A percentile compares a stretch with the other conserved stretches of the same genome.
Evolutionary conservation across 2,113 vertebrate species (phyloP).

Genomic region (Chaetodon trifascialis): DNA sequence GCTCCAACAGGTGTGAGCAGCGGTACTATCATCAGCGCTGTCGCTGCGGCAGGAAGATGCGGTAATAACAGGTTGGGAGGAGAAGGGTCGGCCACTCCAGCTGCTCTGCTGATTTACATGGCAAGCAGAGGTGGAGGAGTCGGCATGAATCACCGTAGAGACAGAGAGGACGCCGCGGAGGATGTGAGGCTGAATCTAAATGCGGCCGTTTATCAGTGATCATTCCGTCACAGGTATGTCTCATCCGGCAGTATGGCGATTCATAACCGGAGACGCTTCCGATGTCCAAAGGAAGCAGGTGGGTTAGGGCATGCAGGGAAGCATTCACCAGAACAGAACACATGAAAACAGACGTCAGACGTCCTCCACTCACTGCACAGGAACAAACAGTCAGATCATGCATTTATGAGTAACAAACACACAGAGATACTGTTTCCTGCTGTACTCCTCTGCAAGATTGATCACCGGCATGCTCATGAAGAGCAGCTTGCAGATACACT

Average conservation of each 20-base stretch:
- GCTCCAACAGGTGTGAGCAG: constrained; percentile 56
- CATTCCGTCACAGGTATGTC: constrained; percentile 49
- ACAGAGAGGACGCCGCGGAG: constrained; percentile 37
- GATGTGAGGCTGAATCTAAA: constrained; percentile 77
- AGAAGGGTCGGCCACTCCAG: constrained; percentile 38
- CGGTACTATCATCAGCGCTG: constrained; percentile 37
- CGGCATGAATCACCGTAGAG: constrained; percentile 66
- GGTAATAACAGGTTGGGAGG: constrained; percentile 57
- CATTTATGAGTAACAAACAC: neutral
- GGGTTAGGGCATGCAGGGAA: neutral
- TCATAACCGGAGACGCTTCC: constrained; percentile 40
- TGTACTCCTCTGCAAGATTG: neutral
- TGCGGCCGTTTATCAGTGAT: constrained; percentile 50
- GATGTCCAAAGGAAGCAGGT: constrained; percentile 26
- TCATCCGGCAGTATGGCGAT: constrained; percentile 11
- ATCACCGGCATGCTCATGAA: neutral
- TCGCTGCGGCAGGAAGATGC: constrained; percentile 22
- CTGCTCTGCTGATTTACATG: constrained; percentile 61
- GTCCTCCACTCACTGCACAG: neutral
- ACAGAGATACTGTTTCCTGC: neutral
- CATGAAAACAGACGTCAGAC: neutral
- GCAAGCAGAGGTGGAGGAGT: constrained; percentile 63
- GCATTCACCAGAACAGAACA: constrained; percentile 8
- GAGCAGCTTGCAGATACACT: neutral
- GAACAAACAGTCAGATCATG: neutral